Base-by-base conservation (phyloP, 35 echinoderm and acorn worm genomes). In the Eucidaris tribuloides region DNA sequence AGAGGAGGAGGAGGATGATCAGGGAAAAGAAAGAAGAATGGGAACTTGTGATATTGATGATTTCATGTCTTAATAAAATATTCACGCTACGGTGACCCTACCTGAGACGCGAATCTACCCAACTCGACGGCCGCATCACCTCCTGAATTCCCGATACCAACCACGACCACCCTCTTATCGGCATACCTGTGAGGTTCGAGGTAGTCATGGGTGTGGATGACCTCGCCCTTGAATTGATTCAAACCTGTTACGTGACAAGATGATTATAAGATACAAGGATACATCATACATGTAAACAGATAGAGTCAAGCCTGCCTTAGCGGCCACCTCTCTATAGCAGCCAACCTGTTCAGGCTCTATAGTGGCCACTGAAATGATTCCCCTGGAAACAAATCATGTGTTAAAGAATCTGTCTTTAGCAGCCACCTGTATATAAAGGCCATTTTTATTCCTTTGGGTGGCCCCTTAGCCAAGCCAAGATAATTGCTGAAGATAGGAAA, bases 111-210 rank as follows among this genome's bases (percentile, higher is more conserved):
- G 37, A 78, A 57, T 60, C 88, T 42, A 17, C 88, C 76, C 36
- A 96, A 49, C 40, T 96, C 93, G 0, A 96, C 93, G 3, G 93
- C 93, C 43, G 88, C 93, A 80, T 96, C 93, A 45, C 83, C 89
- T 66, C 88, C 93, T 61, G 88, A 96, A 42, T 91, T 91, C 42
- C 92, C 92, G 20, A 95, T 56, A 0, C 92, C 92, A 35, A 95
- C 79, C 23, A 95, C 79, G 22, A 95, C 82, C n/a, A 95, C 79
- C 35, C 65, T 65, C 58, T 94, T 94, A 74, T 89, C 86, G 31
- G 66, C 39, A 60, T 79, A 85, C 29, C 57, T 22, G 28, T 76
- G 58, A 59, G 87, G 81, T 40, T 65, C 79, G 9, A 64, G 80
- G 76, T 90, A 90, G 30, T 96, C 88, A 63, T 96, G 92, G 22